These are phyloP conservation scores for Dynastes hyllus DNA, from an alignment of 2,888 invertebrate genomes.

Conservation along the genomic window DNA sequence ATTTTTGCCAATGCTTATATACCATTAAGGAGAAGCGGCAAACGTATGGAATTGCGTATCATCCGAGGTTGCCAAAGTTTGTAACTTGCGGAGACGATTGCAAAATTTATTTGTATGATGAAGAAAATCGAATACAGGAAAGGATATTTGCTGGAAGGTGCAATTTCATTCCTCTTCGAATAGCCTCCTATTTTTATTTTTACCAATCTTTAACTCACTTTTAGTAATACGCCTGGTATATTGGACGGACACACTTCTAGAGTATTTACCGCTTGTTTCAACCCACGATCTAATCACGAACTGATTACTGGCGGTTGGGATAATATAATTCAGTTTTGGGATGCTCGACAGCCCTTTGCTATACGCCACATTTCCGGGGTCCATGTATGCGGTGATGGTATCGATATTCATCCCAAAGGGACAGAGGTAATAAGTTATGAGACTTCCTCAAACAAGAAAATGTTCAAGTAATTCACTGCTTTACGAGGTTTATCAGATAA, in stretches of 20 bases:
- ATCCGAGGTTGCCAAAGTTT: constrained; percentile 75
- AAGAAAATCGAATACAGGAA: constrained; percentile 79
- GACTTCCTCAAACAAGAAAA: constrained; percentile 44
- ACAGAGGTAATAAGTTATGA: constrained; percentile 72
- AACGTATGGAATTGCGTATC: constrained; percentile 77
- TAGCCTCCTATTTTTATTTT: background rate
- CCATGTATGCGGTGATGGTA: constrained; percentile 79
- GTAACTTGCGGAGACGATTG: constrained; percentile 79
- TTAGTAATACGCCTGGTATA: constrained; percentile 47
- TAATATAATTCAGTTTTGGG: constrained; percentile 80
- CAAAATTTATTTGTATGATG: constrained; percentile 79
- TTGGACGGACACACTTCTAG: constrained; percentile 78
- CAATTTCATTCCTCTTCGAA: constrained; percentile 2
- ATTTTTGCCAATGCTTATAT: constrained; percentile 77
- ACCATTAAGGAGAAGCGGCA: constrained; percentile 80
- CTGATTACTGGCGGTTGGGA: constrained; percentile 82
- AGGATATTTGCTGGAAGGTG: constrained; percentile 77
- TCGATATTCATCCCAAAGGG: constrained; percentile 78
- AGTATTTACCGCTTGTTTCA: constrained; percentile 78
- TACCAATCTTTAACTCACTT: background rate
- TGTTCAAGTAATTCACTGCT: background rate
- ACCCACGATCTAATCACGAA: constrained; percentile 79
- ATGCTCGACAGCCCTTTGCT: constrained; percentile 77
- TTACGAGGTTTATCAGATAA: background rate
- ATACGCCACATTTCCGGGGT: constrained; percentile 75